phyloP scores from a whole-genome alignment of 2,888 invertebrate genomes.

The Heliconius ismenius region DNA sequence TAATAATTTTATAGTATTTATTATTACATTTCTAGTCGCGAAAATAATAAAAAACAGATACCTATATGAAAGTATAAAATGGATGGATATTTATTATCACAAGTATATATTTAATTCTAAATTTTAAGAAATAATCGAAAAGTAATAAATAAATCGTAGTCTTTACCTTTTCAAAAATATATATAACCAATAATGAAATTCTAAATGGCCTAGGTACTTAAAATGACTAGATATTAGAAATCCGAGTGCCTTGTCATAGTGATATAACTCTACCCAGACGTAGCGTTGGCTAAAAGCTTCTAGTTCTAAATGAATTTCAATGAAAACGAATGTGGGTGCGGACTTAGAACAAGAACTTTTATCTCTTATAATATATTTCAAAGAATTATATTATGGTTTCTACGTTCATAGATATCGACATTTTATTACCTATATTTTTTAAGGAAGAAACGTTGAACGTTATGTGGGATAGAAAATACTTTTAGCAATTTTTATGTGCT shows the following conservation, averaged over 20 bases:
- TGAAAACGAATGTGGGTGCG: constrained; percentile 10
- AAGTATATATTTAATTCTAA: too few species aligned
- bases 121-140: too few species aligned
- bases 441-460: neutral
- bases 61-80: too few species aligned
- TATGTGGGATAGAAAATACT: neutral
- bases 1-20: too few species aligned
- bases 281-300: neutral
- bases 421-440: constrained; percentile 8
- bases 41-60: too few species aligned
- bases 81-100: too few species aligned
- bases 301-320: constrained; percentile 17
- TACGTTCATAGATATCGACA: neutral
- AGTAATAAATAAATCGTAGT: too few species aligned
- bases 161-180: too few species aligned
- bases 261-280: neutral
- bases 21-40: too few species aligned
- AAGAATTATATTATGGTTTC: neutral
- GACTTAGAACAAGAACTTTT: neutral
- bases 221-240: too few species aligned
- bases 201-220: too few species aligned
- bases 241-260: neutral
- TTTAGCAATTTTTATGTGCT: neutral
- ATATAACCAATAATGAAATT: too few species aligned
- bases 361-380: neutral